Evolutionary conservation across 2,113 vertebrate species (phyloP).

Genomic region (Hiodon alosoides): DNA sequence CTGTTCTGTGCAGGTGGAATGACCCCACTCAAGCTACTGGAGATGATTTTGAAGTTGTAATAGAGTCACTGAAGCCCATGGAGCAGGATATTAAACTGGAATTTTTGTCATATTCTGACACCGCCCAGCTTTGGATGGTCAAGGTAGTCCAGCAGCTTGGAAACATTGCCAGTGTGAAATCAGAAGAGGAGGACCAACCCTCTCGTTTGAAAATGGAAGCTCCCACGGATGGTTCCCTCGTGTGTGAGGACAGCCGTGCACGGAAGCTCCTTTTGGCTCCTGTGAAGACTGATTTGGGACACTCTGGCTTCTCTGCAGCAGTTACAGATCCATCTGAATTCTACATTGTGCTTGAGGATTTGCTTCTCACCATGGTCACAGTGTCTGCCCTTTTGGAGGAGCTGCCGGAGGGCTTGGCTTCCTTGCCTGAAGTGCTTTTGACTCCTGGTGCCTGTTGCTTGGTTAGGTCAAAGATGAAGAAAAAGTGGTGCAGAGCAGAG

Average conservation of each 20-base stretch:
- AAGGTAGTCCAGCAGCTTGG: constrained; percentile 52
- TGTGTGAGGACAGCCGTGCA: not conserved
- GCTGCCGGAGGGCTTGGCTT: constrained; percentile 49
- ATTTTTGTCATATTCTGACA: constrained; percentile 56
- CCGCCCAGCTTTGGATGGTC: constrained; percentile 59
- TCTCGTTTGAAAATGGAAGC: not conserved
- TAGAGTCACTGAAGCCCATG: constrained; percentile 36
- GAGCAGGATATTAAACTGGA: constrained; percentile 52
- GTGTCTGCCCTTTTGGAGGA: constrained; percentile 61
- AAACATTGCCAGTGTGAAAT: constrained; percentile 1
- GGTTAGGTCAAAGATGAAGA: constrained; percentile 52
- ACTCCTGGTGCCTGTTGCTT: constrained; percentile 65
- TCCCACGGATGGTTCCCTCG: not conserved
- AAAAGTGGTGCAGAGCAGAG: constrained; percentile 74
- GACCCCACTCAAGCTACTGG: constrained; percentile 39
- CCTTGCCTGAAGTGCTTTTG: constrained; percentile 54
- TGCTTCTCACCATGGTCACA: constrained; percentile 53
- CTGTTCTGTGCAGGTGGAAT: constrained; percentile 62
- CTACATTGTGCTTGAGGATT: constrained; percentile 64
- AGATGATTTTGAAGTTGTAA: constrained; percentile 22
- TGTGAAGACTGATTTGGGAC: constrained; percentile 48
- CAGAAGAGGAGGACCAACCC: not conserved
- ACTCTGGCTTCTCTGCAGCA: constrained; percentile 58
- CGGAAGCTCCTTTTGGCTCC: constrained; percentile 43
- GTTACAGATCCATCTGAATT: constrained; percentile 73